Evolutionary conservation across 2,797 vertebrate species (phyloP).

Genomic region (Amniataba percoides): DNA sequence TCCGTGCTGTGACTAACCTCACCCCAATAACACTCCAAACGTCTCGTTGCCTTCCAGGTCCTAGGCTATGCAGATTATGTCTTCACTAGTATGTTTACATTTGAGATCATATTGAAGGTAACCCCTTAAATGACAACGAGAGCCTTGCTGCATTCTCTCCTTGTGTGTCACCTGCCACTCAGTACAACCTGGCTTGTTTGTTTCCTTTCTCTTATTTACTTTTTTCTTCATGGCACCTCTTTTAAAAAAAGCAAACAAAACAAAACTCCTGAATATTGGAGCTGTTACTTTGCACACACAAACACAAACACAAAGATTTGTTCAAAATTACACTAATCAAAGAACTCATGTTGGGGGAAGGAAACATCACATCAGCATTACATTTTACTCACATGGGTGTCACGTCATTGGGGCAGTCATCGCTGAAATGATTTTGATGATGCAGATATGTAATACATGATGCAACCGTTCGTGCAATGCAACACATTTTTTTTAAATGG

Average conservation of each 20-base stretch:
- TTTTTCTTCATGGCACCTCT: constrained; percentile 86
- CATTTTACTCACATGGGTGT: constrained; percentile 77
- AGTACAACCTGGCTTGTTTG: constrained; percentile 92
- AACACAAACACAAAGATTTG: constrained; percentile 67
- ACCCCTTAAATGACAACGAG: constrained; percentile 88
- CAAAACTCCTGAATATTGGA: constrained; percentile 47
- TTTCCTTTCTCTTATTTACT: constrained; percentile 85
- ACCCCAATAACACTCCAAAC: constrained; percentile 91
- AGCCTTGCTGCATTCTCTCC: constrained; percentile 90
- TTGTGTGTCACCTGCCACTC: constrained; percentile 91
- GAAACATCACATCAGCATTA: constrained; percentile 80
- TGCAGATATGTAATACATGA: constrained; percentile 65
- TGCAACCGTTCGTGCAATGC: constrained; percentile 77
- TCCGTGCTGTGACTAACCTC: constrained; percentile 83
- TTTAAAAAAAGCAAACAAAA: constrained; percentile 78
- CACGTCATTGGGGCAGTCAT: constrained; percentile 77
- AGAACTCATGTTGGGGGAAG: constrained; percentile 75
- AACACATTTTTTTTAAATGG: constrained; percentile 63
- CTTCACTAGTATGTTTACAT: constrained; percentile 99
- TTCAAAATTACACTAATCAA: constrained; percentile 62
- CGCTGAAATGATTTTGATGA: constrained; percentile 69
- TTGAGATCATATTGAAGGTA: constrained; percentile 99
- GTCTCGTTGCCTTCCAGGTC: constrained; percentile 97
- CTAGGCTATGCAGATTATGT: constrained; percentile 99
- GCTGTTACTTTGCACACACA: constrained; percentile 63